phyloP scores from a whole-genome alignment of 2,888 invertebrate species.

The Lasioglossum figueresi region DNA sequence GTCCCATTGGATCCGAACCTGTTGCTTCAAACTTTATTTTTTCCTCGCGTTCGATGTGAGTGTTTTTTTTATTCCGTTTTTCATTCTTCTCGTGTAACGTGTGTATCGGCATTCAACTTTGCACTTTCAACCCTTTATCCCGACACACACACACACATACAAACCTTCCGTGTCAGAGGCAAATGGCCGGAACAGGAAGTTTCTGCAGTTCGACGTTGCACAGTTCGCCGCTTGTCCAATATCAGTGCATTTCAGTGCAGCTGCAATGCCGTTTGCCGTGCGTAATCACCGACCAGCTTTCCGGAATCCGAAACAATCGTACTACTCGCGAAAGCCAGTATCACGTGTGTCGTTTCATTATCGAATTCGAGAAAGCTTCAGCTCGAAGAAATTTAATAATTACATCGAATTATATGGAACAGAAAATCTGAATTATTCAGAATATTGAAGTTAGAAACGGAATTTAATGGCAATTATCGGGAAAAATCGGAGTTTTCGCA shows the following conservation, averaged over 20 bases:
- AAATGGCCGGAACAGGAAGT: slow-evolving; percentile 19
- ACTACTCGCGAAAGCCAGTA: background rate
- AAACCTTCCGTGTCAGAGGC: background rate
- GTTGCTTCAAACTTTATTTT: background rate
- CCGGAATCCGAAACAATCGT: slow-evolving; percentile 29
- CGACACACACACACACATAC: too few relatives aligned
- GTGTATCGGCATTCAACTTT: background rate
- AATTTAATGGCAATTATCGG: background rate
- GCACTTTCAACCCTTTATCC: background rate
- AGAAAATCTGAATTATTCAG: background rate
- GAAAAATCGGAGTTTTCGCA: slow-evolving; percentile 20
- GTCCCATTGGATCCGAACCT: background rate
- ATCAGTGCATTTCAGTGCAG: slow-evolving; percentile 2
- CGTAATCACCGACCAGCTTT: slow-evolving; percentile 20
- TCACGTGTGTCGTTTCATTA: slow-evolving; percentile 2
- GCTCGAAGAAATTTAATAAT: background rate
- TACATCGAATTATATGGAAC: too few relatives aligned
- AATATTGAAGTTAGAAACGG: background rate
- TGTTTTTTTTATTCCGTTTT: background rate
- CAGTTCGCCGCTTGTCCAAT: slow-evolving; percentile 15
- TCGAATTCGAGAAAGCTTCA: background rate
- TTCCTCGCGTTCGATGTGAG: background rate
- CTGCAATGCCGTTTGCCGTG: slow-evolving; percentile 8
- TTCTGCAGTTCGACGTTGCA: slow-evolving; percentile 26
- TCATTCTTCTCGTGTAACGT: background rate